Conservation (phyloP, 2,888 invertebrate species). For the Ecdyonurus torrentis region DNA sequence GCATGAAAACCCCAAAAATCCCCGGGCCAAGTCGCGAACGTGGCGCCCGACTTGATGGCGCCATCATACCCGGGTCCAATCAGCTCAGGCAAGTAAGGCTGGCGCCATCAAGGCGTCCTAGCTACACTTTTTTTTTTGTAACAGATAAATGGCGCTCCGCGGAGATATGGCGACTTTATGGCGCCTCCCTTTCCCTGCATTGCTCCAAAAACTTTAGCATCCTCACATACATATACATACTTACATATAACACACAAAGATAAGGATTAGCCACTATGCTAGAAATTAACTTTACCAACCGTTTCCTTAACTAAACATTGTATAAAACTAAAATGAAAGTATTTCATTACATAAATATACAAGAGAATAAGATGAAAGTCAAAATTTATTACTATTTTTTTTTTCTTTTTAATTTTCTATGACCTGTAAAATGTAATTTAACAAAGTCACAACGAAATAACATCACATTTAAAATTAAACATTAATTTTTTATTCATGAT, state of each 20-base stretch:
- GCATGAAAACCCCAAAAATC: conserved; percentile 4
- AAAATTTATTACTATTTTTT: no score
- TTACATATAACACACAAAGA: not conserved
- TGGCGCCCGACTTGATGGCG: not conserved
- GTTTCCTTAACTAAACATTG: not conserved
- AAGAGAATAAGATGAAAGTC: no score
- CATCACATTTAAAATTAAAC: no score
- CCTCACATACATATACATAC: no score
- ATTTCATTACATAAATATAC: no score
- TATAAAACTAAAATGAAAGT: no score
- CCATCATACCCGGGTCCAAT: not conserved
- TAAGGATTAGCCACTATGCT: not conserved
- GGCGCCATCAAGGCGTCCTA: not conserved
- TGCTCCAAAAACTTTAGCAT: not conserved
- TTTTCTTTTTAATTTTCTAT: not conserved
- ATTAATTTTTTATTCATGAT: no score
- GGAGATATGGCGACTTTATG: not conserved
- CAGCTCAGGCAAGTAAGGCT: not conserved
- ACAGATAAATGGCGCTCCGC: not conserved
- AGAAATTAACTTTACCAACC: not conserved
- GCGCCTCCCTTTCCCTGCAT: not conserved
- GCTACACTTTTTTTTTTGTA: not conserved
- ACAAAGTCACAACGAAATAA: no score
- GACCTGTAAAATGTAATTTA: not conserved
- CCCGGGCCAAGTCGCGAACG: not conserved